Evolutionary conservation across 2,888 invertebrate genomes (phyloP), one percentile per base, ranked within the genome.

Genomic region (Enchytraeus crypticus): DNA sequence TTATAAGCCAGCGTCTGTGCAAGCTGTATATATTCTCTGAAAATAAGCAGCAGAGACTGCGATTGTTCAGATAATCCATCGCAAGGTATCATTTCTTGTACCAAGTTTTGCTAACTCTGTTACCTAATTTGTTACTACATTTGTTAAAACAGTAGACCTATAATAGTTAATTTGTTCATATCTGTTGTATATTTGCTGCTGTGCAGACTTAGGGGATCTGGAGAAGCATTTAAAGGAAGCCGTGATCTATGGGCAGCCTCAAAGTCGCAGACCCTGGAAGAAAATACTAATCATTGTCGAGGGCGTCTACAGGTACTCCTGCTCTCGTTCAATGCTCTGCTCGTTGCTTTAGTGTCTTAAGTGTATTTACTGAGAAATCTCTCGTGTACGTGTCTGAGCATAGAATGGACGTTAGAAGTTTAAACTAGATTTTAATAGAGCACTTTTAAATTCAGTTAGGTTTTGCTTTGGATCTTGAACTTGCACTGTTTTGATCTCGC

Each of bases 251-350:
- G 91, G 93, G 3, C 88, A 91, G 73, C 86, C 88, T 0, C 83
- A 84, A 67, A 85, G 85, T 30, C 84, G 85, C 30, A 79, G 85
- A 59, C 89, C 90, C 2, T 98, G 92, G 92, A 86, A 84, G 72
- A 92, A 93, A 80, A 90, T 98, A 69, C 82, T 95, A 65, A 89
- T 96, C 60, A 75, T 96, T 59, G 91, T 95, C 14, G 97, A 98
- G 80, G 97, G 97, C 60, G 88, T 96, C 68, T 96, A 92, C 81
- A 93, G 79, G 79, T 78, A n/a, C n/a, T n/a, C n/a, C n/a, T n/a
- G n/a, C n/a, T n/a, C n/a, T n/a, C n/a, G n/a, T n/a, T n/a, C n/a
- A n/a, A n/a, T n/a, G n/a, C n/a, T n/a, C n/a, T n/a, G n/a, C n/a
- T n/a, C n/a, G n/a, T n/a, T n/a, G n/a, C n/a, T n/a, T n/a, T n/a